Conservation (phyloP, 2,797 vertebrate genomes). For the Podargus strigoides region DNA sequence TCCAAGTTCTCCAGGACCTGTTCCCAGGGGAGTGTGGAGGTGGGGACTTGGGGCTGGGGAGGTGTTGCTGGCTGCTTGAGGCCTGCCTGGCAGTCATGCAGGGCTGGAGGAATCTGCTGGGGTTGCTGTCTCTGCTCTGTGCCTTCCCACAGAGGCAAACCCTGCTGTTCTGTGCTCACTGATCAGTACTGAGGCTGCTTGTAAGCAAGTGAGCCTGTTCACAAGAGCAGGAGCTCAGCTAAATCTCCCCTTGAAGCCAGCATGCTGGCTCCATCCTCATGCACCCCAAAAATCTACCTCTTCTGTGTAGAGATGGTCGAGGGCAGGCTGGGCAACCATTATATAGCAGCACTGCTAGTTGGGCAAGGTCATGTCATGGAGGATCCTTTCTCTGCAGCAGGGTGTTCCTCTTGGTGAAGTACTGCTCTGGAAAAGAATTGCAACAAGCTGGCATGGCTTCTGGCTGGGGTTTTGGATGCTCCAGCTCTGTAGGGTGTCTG, state of each 20-base stretch:
- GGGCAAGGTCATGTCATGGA: fast-evolving
- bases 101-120: background rate
- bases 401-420: background rate
- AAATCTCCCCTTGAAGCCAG: background rate
- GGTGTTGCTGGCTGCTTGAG: fast-evolving
- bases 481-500: background rate
- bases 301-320: fast-evolving
- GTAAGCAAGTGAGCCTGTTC: background rate
- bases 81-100: background rate
- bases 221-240: background rate
- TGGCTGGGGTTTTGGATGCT: background rate
- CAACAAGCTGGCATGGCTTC: fast-evolving
- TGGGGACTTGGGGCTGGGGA: background rate
- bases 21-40: background rate
- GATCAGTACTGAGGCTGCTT: background rate
- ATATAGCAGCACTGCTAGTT: background rate
- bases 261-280: background rate
- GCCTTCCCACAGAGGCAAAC: background rate
- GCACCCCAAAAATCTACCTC: background rate
- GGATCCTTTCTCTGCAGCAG: background rate
- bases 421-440: fast-evolving
- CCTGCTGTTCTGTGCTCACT: fast-evolving
- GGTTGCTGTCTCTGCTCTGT: background rate
- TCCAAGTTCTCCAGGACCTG: background rate
- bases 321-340: background rate